Percentiles rank a stretch among this genome's conserved stretches.
Evolutionary conservation across 2,888 invertebrate genomes (phyloP).

Genomic region (Harpalus rufipes): DNA sequence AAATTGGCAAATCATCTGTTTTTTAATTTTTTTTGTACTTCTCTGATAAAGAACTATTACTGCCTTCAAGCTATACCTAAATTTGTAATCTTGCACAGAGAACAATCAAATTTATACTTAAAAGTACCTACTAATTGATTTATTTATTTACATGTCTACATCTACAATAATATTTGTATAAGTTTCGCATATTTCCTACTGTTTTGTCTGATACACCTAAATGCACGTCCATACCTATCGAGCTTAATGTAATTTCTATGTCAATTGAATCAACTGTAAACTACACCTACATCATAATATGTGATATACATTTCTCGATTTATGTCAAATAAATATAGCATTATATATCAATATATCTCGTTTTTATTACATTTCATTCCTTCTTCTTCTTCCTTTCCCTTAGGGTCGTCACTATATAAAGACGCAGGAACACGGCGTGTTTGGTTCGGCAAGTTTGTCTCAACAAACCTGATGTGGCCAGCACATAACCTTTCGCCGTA

Average conservation of each 20-base stretch:
- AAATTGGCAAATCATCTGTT: too few species aligned
- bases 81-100: slow-evolving; percentile 32
- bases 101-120: slow-evolving; percentile 56
- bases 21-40: background rate
- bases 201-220: slow-evolving; percentile 38
- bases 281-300: slow-evolving; percentile 64
- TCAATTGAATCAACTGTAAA: slow-evolving; percentile 75
- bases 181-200: slow-evolving; percentile 48
- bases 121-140: slow-evolving; percentile 15
- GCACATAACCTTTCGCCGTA: too few species aligned
- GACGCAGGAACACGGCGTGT: too few species aligned
- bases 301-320: slow-evolving; percentile 66
- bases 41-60: background rate
- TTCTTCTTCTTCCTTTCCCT: too few species aligned
- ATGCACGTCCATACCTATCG: slow-evolving; percentile 72
- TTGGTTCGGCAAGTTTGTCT: too few species aligned
- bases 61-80: slow-evolving; percentile 54
- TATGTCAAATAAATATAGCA: slow-evolving; percentile 66
- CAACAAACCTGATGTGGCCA: too few species aligned
- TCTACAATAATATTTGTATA: slow-evolving; percentile 52
- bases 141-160: too few species aligned
- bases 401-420: too few species aligned
- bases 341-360: slow-evolving; percentile 51
- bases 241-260: slow-evolving; percentile 77
- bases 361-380: background rate